Base-by-base conservation (phyloP, 2,888 invertebrate species). In the Apeira syringaria region DNA sequence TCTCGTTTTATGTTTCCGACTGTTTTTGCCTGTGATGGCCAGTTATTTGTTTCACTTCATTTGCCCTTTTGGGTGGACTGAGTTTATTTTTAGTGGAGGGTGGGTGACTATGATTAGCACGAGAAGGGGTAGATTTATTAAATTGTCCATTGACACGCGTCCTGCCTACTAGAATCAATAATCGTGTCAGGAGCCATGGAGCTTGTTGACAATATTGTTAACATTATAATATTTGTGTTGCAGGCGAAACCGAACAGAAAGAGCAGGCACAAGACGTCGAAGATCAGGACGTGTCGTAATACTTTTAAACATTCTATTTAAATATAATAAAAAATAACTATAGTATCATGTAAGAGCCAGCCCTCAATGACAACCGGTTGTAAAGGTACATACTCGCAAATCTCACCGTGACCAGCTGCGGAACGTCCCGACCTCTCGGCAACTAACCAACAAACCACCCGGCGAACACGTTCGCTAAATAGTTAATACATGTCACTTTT, bases 201-300 rank as follows among this genome's bases (percentile, higher is more conserved):
- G 7, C 20, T 15, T 15, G 15, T 15, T 15, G n/a, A n/a, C n/a
- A 17, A 6, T 17, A 1, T 5, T 1, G 2, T 17, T 17, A 17
- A 17, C 6, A 5, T 17, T 17, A 7, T n/a, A n/a, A 8, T 18
- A 33, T 26, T 32, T 43, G 31, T 11, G 35, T 91, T 91, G 18
- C 87, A 96, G 97, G 95, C 77, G 97, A 97, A 81, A 94, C 95
- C 61, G 97, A 97, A 91, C 95, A 95, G 75, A 97, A 97, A 91
- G 96, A 96, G 88, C 94, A 95, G 87, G 93, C 96, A 83, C 96
- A 97, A 89, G 98, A 98, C 89, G 96, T 94, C 78, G 97, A 98
- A 87, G 97, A 97, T 90, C 97, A 97, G 91, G 97, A 97, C 91
- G 97, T 97, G 91, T 97, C 97, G 95, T 97, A 97, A 97, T 94